Conservation (phyloP, 2,113 vertebrate genomes). For the Hyla sarda region DNA sequence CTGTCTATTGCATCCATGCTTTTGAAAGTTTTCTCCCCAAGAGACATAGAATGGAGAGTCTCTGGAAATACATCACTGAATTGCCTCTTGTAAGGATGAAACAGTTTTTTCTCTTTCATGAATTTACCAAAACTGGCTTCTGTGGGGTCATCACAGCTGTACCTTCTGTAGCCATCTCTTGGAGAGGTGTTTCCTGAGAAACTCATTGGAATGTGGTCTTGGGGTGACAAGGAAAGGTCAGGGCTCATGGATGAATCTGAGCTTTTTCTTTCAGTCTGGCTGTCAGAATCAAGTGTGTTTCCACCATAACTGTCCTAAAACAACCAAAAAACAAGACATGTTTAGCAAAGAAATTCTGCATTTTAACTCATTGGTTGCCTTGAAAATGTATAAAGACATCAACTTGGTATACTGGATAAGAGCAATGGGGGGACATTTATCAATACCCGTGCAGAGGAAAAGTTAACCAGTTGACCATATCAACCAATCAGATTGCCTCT, state of each 20-base stretch:
- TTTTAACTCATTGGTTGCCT: background rate
- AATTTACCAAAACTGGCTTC: slow-evolving; percentile 67
- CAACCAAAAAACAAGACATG: background rate
- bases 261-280: slow-evolving; percentile 67
- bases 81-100: slow-evolving; percentile 86
- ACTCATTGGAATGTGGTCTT: slow-evolving; percentile 68
- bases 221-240: slow-evolving; percentile 69
- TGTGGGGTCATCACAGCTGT: slow-evolving; percentile 74
- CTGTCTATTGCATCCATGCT: slow-evolving; percentile 67
- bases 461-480: too few relatives aligned
- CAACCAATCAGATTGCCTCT: too few relatives aligned
- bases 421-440: too few relatives aligned
- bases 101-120: slow-evolving; percentile 73
- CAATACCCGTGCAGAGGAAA: too few relatives aligned
- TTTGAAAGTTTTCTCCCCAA: slow-evolving; percentile 73
- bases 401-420: background rate
- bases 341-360: background rate
- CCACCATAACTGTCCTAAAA: slow-evolving; percentile 74
- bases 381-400: background rate
- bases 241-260: slow-evolving; percentile 77
- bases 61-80: slow-evolving; percentile 77
- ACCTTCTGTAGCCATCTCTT: slow-evolving; percentile 74
- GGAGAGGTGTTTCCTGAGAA: slow-evolving; percentile 68
- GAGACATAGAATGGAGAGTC: slow-evolving; percentile 64
- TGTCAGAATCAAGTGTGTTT: slow-evolving; percentile 68